Base-by-base conservation (phyloP, 2,888 invertebrate genomes). In the Hyppa rectilinea region DNA sequence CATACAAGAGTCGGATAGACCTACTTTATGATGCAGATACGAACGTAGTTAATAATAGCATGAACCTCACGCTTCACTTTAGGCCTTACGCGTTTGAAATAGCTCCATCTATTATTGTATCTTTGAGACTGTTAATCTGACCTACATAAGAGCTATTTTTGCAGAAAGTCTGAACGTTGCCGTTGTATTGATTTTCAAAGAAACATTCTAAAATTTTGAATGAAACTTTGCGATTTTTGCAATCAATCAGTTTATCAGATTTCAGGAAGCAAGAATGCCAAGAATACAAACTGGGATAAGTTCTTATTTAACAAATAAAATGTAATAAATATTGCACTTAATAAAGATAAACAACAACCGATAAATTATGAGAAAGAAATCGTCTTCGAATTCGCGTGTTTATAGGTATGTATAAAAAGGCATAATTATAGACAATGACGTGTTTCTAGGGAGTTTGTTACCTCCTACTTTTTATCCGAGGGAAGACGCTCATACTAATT, bases 131-230 rank as follows among this genome's bases (percentile, higher is more conserved):
- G 31, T 31, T 45, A 52, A 52, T 31, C n/a, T 71, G 50, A 43
- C 50, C 60, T 71, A 61, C 12, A 31, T 71, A 45, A 5, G 9
- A 17, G 6, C 26, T 38, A 62, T 52, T 71, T 38, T 31, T n/a
- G 36, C 5, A 38, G 12, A 71, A n/a, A 45, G 5, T 29, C 3
- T 23, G 29, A 23, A 31, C n/a, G 14, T 23, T 1, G 17, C 45
- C n/a, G 14, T 23, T 1, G 17, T 53, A 36, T 29, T 14, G 23
- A 52, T 50, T 43, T 29, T 23, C 14, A n/a, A 2, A 12, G 38
- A 38, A 2, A 29, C 26, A 7, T n/a, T n/a, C n/a, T n/a, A n/a
- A n/a, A 12, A 36, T 36, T 36, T 36, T 36, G 36, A 36, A 36
- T 12, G 1, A 36, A 36, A 36, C n/a, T n/a, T n/a, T n/a, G n/a